These are phyloP conservation scores for Brenthis daphne DNA, from an alignment of 2,888 invertebrate genomes.

Conservation along the genomic window DNA sequence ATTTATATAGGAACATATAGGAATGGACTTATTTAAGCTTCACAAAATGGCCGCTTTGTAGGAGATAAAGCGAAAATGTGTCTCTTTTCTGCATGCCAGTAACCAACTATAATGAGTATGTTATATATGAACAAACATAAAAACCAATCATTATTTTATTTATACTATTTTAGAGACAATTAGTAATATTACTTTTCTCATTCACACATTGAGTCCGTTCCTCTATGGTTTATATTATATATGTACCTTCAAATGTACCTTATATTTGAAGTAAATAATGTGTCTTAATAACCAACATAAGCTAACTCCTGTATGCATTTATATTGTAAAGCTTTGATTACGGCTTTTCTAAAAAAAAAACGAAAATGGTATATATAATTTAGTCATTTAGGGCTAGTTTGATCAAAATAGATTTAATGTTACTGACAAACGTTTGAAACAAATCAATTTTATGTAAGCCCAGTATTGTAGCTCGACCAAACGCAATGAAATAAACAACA, in stretches of 20 bases:
- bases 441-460: conserved; percentile 16
- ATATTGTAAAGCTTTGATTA: conserved; percentile 1
- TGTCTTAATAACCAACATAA: neutral
- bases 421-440: neutral
- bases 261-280: neutral
- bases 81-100: too few species aligned
- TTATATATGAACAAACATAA: too few species aligned
- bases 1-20: neutral
- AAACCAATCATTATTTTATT: too few species aligned
- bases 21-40: too few species aligned
- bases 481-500: neutral
- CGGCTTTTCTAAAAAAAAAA: neutral
- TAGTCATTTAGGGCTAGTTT: neutral
- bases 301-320: conserved; percentile 7
- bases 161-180: too few species aligned
- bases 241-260: neutral
- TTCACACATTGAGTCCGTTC: too few species aligned
- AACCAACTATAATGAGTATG: too few species aligned
- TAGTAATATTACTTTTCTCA: too few species aligned
- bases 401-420: neutral
- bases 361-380: neutral
- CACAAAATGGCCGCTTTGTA: too few species aligned
- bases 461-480: neutral
- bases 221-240: neutral
- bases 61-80: too few species aligned